phyloP scores from a whole-genome alignment of 2,113 vertebrate genomes.

The Myiopsitta monachus region DNA sequence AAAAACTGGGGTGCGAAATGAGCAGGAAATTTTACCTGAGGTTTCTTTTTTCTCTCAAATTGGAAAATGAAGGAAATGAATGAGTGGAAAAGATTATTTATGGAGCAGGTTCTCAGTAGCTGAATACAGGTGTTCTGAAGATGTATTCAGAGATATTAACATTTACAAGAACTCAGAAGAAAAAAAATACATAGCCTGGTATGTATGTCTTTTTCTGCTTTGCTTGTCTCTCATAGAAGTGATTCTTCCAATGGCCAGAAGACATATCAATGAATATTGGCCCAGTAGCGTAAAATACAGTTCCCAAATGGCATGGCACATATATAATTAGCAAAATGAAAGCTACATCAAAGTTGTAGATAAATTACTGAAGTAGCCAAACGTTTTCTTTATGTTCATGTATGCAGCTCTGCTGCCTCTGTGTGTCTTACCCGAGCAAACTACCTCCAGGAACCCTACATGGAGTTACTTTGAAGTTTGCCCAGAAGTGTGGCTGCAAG shows the following conservation, averaged over 20 bases:
- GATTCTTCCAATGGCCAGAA: background rate
- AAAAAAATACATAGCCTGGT: background rate
- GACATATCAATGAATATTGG: background rate
- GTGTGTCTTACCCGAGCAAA: background rate
- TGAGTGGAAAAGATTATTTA: background rate
- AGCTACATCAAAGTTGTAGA: slow-evolving; percentile 49
- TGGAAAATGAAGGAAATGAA: background rate
- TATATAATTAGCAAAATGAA: background rate
- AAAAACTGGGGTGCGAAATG: background rate
- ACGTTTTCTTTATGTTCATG: background rate
- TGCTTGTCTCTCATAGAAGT: background rate
- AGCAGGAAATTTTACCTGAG: background rate
- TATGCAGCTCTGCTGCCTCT: background rate
- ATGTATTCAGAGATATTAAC: background rate
- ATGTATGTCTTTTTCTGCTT: background rate
- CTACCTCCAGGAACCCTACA: background rate
- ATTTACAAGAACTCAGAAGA: background rate
- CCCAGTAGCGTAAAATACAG: background rate
- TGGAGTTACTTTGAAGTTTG: slow-evolving; percentile 45
- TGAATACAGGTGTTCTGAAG: background rate
- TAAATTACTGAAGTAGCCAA: background rate
- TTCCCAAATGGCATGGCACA: slow-evolving; percentile 41
- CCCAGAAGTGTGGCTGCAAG: slow-evolving; percentile 16
- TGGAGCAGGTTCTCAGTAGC: background rate
- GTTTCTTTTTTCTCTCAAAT: background rate